These are phyloP conservation scores for Mesocentrotus franciscanus DNA, from an alignment of 53 echinoderm and acorn worm species.

Conservation along the genomic window DNA sequence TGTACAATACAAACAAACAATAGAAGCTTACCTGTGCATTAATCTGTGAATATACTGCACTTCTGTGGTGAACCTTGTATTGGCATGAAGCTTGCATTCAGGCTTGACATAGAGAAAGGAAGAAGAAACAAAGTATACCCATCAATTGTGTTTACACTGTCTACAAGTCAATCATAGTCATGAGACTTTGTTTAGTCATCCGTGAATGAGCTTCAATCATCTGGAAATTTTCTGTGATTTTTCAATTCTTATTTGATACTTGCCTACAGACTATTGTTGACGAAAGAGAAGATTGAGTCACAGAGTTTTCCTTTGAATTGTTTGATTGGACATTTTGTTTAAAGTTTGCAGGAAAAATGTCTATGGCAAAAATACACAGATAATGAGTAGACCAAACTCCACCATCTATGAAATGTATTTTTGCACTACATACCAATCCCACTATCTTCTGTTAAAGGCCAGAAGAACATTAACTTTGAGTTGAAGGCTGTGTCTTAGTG, in stretches of 20 bases:
- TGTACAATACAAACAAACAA: neutral
- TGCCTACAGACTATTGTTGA: neutral
- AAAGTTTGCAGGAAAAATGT: neutral
- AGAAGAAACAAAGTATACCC: neutral
- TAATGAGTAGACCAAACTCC: neutral
- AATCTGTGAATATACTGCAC: conserved; percentile 92
- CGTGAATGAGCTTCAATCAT: neutral
- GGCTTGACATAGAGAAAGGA: conserved; percentile 69
- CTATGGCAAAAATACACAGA: neutral
- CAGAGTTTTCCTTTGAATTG: neutral
- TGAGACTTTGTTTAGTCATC: neutral
- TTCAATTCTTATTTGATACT: neutral
- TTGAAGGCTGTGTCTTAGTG: neutral
- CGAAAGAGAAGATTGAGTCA: neutral
- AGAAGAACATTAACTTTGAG: neutral
- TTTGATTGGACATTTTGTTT: neutral
- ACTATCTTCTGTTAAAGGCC: neutral
- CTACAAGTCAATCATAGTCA: conserved; percentile 3
- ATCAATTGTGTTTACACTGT: neutral
- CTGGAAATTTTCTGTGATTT: neutral
- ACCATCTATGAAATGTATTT: neutral
- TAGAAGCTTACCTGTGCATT: conserved; percentile 78
- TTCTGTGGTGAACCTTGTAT: conserved; percentile 88
- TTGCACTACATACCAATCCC: neutral
- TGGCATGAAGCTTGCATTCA: conserved; percentile 88